These are phyloP conservation scores for Erinaceus europaeus DNA, from an alignment of 2,113 vertebrate species.

Conservation along the genomic window DNA sequence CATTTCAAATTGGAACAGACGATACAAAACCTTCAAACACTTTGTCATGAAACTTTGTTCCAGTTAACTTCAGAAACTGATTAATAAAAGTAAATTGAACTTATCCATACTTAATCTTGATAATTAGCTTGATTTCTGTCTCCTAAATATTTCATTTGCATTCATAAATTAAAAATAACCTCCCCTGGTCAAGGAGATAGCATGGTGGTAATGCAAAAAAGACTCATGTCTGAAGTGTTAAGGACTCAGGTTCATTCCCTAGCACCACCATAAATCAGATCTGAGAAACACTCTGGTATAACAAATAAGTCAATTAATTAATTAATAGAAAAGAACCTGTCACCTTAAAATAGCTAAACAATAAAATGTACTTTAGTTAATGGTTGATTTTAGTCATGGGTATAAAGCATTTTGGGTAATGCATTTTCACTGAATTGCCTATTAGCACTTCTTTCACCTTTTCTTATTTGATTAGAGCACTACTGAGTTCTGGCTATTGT, in stretches of 20 bases:
- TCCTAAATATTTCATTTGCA: conserved; percentile 57
- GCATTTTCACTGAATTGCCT: conserved; percentile 33
- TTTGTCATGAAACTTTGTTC: conserved; percentile 40
- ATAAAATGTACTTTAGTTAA: conserved; percentile 32
- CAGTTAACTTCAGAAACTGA: conserved; percentile 37
- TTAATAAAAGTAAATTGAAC: conserved; percentile 39
- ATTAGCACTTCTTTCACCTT: no score
- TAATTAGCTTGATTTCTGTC: conserved; percentile 31
- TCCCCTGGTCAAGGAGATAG: no score
- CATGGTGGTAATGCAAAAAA: no score
- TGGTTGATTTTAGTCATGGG: conserved; percentile 7
- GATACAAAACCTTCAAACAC: conserved; percentile 15
- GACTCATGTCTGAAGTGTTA: no score
- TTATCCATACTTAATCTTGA: conserved; percentile 46
- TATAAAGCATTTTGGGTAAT: conserved; percentile 25
- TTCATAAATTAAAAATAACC: conserved; percentile 31
- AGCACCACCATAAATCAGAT: no score
- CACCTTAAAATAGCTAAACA: neutral
- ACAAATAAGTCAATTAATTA: no score
- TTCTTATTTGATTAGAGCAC: no score
- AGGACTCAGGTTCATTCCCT: no score
- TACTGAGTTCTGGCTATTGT: no score
- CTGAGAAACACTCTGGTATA: no score
- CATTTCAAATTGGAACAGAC: conserved; percentile 12
- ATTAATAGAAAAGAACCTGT: neutral